A percentile compares a stretch with the other conserved stretches of the same genome.
Evolutionary conservation across 2,888 invertebrate species (phyloP).

Genomic region (Calephelis perditalis): DNA sequence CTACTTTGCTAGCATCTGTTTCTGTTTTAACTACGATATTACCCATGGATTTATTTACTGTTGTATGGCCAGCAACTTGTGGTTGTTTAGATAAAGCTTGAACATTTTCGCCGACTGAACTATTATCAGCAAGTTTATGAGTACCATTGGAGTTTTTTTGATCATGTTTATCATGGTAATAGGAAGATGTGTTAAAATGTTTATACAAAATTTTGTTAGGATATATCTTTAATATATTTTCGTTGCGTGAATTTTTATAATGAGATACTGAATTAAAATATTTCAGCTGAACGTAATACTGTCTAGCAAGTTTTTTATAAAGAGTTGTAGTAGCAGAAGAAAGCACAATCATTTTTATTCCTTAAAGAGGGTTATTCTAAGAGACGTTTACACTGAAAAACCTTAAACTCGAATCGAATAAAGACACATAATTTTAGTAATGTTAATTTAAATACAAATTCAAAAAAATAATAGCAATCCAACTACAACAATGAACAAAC

Average conservation of each 20-base stretch:
- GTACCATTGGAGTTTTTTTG: conserved; percentile 34
- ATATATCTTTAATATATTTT: conserved; percentile 31
- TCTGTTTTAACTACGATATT: conserved; percentile 66
- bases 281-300: conserved; percentile 46
- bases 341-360: conserved; percentile 46
- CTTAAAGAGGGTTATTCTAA: background rate
- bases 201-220: conserved; percentile 38
- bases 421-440: conserved; percentile 1
- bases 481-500: too few relatives aligned
- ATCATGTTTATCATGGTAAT: conserved; percentile 45
- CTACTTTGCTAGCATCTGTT: conserved; percentile 50
- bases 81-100: conserved; percentile 44
- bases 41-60: conserved; percentile 41
- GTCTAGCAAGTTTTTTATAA: conserved; percentile 54
- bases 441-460: conserved; percentile 2
- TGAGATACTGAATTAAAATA: conserved; percentile 44
- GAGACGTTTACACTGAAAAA: background rate
- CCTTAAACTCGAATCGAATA: background rate
- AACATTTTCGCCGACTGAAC: conserved; percentile 24
- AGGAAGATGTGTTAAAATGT: conserved; percentile 45
- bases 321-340: conserved; percentile 54
- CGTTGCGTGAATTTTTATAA: conserved; percentile 38
- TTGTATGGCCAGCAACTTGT: background rate
- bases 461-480: background rate
- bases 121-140: conserved; percentile 26